Conservation (phyloP, 2,888 invertebrate genomes). For the Schizotus pectinicornis region DNA sequence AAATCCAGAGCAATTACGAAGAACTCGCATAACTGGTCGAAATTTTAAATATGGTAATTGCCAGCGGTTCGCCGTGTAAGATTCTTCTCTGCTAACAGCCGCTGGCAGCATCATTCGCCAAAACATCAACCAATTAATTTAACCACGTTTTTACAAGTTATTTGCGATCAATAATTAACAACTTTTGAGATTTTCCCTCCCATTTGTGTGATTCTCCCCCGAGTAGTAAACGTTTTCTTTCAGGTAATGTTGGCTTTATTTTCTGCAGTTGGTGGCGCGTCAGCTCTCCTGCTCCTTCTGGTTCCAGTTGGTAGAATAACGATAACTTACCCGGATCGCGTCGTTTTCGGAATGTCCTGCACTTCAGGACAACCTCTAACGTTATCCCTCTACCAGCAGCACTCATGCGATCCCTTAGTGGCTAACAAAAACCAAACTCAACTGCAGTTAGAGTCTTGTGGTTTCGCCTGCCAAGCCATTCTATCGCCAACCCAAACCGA, state of each 20-base stretch:
- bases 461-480: constrained; percentile 65
- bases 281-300: constrained; percentile 70
- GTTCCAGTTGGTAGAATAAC: constrained; percentile 76
- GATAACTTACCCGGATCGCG: constrained; percentile 67
- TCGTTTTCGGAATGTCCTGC: constrained; percentile 67
- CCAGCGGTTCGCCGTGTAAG: background rate
- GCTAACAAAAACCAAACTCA: constrained; percentile 52
- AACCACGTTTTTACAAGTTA: too few species aligned
- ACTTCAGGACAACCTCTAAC: constrained; percentile 39
- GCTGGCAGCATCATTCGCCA: too few species aligned
- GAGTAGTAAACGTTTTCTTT: constrained; percentile 30
- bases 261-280: constrained; percentile 70
- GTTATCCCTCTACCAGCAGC: constrained; percentile 59
- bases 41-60: too few species aligned
- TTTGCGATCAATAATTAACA: too few species aligned
- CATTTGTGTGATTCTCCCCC: too few species aligned
- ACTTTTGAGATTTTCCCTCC: too few species aligned
- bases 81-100: too few species aligned
- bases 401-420: constrained; percentile 61
- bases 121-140: too few species aligned
- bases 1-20: too few species aligned
- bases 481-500: constrained; percentile 59
- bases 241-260: constrained; percentile 72
- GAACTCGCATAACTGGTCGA: too few species aligned
- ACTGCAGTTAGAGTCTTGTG: constrained; percentile 63